Evolutionary conservation across 2,888 invertebrate species (phyloP).

Genomic region (Caenorhabditis imperialis): DNA sequence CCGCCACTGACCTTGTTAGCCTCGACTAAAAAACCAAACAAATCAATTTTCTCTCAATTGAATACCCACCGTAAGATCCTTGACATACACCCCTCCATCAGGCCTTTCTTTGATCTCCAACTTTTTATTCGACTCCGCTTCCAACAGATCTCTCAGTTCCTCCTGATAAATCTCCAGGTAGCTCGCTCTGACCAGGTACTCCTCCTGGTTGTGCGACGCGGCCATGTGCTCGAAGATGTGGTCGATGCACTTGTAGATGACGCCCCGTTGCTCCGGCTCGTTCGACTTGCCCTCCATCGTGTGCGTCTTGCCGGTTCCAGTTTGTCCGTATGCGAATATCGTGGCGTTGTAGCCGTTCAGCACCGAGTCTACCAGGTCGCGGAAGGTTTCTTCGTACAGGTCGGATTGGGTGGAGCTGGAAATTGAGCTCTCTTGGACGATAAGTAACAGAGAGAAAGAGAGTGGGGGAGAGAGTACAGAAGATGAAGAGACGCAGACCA

Average conservation of each 20-base stretch:
- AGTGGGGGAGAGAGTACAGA: too few species aligned
- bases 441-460: background rate
- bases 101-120: constrained; percentile 83
- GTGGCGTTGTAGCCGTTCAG: constrained; percentile 98
- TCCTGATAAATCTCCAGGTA: constrained; percentile 94
- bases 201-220: constrained; percentile 85
- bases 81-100: constrained; percentile 68
- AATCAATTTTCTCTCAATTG: too few species aligned
- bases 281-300: constrained; percentile 83
- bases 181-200: constrained; percentile 94
- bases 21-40: constrained; percentile 89
- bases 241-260: constrained; percentile 95
- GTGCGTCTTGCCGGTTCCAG: constrained; percentile 89
- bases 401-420: constrained; percentile 88
- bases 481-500: too few species aligned
- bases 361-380: constrained; percentile 93
- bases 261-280: constrained; percentile 84
- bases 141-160: constrained; percentile 84
- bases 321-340: constrained; percentile 99
- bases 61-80: constrained; percentile 56
- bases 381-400: constrained; percentile 95
- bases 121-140: constrained; percentile 81
- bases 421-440: constrained; percentile 34
- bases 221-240: constrained; percentile 97
- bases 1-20: constrained; percentile 92